A percentile compares a stretch with the other conserved stretches of the same genome.
Conservation (phyloP, 2,797 vertebrate genomes). For the Alca torda region DNA sequence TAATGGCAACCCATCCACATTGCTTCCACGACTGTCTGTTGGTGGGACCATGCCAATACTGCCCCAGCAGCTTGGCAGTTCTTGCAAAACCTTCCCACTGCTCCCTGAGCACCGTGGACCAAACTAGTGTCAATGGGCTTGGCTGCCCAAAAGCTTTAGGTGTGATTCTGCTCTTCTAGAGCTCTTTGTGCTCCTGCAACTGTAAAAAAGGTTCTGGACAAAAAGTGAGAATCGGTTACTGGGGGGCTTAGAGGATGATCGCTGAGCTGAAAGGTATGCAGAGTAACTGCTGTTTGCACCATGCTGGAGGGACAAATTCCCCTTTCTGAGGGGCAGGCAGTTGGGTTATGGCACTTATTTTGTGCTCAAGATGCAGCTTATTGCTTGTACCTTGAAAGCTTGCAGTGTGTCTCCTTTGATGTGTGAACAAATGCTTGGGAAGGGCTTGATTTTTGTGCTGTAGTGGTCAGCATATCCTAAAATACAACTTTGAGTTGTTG, state of each 20-base stretch:
- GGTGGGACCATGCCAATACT: neutral
- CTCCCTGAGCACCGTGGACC: accelerated
- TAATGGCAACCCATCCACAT: neutral
- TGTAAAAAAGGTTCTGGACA: neutral
- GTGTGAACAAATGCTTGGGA: neutral
- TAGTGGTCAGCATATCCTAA: neutral
- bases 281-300: neutral
- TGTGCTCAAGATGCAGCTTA: neutral
- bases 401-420: neutral
- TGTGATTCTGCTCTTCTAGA: neutral
- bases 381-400: neutral
- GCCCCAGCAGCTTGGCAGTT: neutral
- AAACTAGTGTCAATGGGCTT: neutral
- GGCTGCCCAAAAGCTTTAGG: neutral
- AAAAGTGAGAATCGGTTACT: neutral
- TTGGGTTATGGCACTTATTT: neutral
- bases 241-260: neutral
- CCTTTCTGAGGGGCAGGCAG: neutral
- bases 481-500: neutral
- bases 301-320: neutral
- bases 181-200: neutral
- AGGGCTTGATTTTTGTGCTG: neutral
- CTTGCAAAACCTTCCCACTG: neutral
- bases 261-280: neutral
- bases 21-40: neutral